phyloP scores from a whole-genome alignment of 1,140 invertebrate genomes.

The Laodelphax striatellus region DNA sequence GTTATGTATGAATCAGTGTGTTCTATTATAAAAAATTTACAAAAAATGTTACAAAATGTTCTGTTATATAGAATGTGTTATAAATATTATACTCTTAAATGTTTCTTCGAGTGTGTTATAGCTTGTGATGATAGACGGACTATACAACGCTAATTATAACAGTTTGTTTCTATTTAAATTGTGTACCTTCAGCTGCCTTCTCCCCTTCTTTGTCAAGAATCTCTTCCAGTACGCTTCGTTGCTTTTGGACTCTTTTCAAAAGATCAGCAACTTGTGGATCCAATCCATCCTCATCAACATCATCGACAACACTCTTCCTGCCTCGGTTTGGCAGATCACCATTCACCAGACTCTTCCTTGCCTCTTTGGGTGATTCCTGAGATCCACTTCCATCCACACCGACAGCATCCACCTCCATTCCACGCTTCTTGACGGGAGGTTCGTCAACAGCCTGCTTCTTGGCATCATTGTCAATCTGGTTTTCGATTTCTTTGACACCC shows the following conservation, averaged over 20 bases:
- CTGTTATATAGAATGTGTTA: no score
- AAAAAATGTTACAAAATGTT: no score
- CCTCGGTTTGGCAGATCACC: slow-evolving; percentile 26
- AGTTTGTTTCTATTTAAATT: no score
- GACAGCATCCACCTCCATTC: slow-evolving; percentile 7
- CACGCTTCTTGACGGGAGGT: background rate
- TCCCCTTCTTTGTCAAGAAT: slow-evolving; percentile 49
- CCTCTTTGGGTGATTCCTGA: background rate
- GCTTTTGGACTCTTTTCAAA: slow-evolving; percentile 48
- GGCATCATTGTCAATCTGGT: slow-evolving; percentile 12
- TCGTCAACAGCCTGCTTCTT: slow-evolving; percentile 1
- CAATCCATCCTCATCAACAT: slow-evolving; percentile 36
- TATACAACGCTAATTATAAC: no score
- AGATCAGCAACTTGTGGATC: slow-evolving; percentile 38
- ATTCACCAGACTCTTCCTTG: slow-evolving; percentile 8
- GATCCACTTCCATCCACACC: background rate
- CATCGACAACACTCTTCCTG: slow-evolving; percentile 31
- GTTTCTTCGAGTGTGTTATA: no score
- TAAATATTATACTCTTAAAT: no score
- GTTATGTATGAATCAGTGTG: no score
- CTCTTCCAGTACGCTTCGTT: slow-evolving; percentile 54
- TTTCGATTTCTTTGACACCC: background rate
- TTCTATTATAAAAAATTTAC: no score
- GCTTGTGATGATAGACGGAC: no score
- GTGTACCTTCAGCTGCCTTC: slow-evolving; percentile 3